These are phyloP conservation scores for Epinephelus lanceolatus DNA, from an alignment of 2,113 vertebrate genomes.

Conservation along the genomic window DNA sequence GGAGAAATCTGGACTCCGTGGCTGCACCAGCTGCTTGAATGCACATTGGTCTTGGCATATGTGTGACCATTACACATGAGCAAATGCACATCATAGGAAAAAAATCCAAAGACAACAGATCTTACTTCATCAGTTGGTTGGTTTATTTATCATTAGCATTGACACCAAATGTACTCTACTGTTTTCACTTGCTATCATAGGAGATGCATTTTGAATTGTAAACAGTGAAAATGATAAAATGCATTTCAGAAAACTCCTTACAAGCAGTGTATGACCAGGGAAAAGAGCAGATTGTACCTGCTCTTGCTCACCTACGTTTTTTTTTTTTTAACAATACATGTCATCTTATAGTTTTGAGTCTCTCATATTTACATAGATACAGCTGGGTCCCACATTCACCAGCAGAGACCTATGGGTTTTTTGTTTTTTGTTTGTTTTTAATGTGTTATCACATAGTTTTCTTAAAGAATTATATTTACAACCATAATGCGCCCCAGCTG, in stretches of 20 bases:
- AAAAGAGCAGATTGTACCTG: slow-evolving; percentile 63
- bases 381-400: slow-evolving; percentile 72
- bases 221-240: slow-evolving; percentile 89
- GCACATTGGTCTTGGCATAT: neutral
- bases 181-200: slow-evolving; percentile 84
- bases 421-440: slow-evolving; percentile 72
- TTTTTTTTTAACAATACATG: slow-evolving; percentile 69
- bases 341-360: slow-evolving; percentile 87
- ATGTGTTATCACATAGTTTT: slow-evolving; percentile 82
- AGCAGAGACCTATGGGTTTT: slow-evolving; percentile 73
- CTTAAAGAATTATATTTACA: slow-evolving; percentile 89
- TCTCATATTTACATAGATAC: slow-evolving; percentile 86
- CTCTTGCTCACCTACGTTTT: slow-evolving; percentile 58
- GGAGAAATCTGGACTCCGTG: too few species aligned
- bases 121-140: slow-evolving; percentile 83
- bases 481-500: slow-evolving; percentile 85
- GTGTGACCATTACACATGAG: neutral
- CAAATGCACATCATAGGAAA: neutral
- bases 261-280: slow-evolving; percentile 84
- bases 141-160: slow-evolving; percentile 93
- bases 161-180: slow-evolving; percentile 87
- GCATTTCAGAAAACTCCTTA: slow-evolving; percentile 84
- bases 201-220: slow-evolving; percentile 90
- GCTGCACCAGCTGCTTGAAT: neutral
- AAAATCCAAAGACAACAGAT: slow-evolving; percentile 46